Base-by-base conservation (phyloP, 2,888 invertebrate genomes). In the Magallana nippona region DNA sequence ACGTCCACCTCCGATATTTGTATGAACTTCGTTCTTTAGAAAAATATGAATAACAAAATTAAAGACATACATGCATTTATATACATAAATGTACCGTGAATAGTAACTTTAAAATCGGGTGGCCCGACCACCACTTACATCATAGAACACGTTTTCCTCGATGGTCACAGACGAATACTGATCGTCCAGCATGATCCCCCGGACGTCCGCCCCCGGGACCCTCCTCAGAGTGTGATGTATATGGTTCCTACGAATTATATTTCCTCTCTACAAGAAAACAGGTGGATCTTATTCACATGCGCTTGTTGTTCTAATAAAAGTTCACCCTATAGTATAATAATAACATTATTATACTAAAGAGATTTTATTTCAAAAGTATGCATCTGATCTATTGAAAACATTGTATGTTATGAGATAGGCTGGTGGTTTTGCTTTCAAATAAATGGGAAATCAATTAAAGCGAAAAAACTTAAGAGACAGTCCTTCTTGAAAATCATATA, bases 181-280 rank as follows among this genome's bases (percentile, higher is more conserved):
- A 82, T 90, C 90, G 83, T 91, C 90, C 62, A 91, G 78, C 90
- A 90, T 90, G 19, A 91, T 85, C 2, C 90, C 91, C 11, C 89
- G 83, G 10, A 89, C 89, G 60, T 88, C 88, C 1, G 89, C 88
- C 2, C 91, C 91, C n/a, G 89, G 90, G n/a, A 86, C 84, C 22
- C 86, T 84, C 15, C 89, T 86, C 11, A 89, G 82, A 0, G 77
- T 86, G 71, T 91, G 86, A 58, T 91, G 89, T 13, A 91, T 85
- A 58, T 88, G 85, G 81, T 91, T 91, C 80, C 88, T 85, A 0
- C 89, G 88, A 44, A 91, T 88, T 2, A 88, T 78, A 82, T 90
- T 89, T 0, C 91, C 91, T 77, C 91, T 81, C 91, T 91, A 83
- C 13, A 85, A 79, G 15, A n/a, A 5, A 17, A 78, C n/a, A 56